Percentiles rank a stretch among this genome's conserved stretches.
These are phyloP conservation scores for Xenopus petersii DNA, from an alignment of 2,797 vertebrate species.

Conservation along the genomic window DNA sequence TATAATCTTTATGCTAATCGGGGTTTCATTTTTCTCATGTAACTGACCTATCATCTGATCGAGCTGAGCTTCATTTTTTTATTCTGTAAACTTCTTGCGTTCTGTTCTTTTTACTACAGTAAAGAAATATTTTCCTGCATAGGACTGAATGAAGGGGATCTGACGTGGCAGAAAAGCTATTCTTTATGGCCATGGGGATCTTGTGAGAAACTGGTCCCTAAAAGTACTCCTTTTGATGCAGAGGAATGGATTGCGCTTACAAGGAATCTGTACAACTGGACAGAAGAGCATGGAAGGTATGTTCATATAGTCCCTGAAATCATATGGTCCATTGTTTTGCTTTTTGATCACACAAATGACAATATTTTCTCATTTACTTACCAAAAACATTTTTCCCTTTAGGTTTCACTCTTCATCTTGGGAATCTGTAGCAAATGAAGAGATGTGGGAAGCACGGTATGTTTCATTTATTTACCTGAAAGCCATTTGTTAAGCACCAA, in stretches of 20 bases:
- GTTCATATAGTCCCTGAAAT: too few species aligned
- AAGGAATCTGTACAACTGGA: conserved; percentile 88
- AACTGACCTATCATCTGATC: too few species aligned
- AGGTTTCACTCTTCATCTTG: conserved; percentile 89
- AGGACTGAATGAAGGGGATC: conserved; percentile 87
- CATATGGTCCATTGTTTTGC: too few species aligned
- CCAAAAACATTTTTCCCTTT: conserved; percentile 11
- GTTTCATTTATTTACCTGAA: neutral
- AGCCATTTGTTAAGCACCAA: too few species aligned
- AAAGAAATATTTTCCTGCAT: conserved; percentile 88
- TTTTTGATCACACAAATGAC: too few species aligned
- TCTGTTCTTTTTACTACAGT: conserved; percentile 61
- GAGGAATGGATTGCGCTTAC: conserved; percentile 79
- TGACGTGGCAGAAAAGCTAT: conserved; percentile 82
- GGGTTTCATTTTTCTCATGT: too few species aligned
- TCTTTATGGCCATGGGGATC: conserved; percentile 87
- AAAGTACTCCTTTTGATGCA: conserved; percentile 73
- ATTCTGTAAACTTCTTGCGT: neutral
- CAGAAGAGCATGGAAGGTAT: conserved; percentile 71
- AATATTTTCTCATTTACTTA: too few species aligned
- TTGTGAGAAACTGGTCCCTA: conserved; percentile 85
- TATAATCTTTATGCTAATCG: too few species aligned
- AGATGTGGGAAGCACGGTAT: conserved; percentile 99
- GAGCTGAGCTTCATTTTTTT: too few species aligned
- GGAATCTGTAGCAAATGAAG: conserved; percentile 94